These are phyloP conservation scores for Pseudachorutes palmiensis DNA, from an alignment of 1,140 invertebrate species.

Conservation along the genomic window DNA sequence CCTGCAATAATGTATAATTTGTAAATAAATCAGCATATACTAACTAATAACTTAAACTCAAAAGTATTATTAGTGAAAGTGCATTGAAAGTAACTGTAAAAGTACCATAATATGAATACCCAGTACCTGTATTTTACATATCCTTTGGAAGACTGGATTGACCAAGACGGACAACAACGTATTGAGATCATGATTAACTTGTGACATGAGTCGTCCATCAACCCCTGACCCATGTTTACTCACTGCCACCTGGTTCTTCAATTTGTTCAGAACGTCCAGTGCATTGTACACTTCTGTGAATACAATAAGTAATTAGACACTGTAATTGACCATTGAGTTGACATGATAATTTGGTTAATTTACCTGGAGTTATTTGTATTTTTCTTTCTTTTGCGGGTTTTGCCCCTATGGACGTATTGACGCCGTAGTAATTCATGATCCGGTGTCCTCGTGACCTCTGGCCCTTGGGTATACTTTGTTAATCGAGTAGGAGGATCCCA, in stretches of 20 bases:
- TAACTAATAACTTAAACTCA: no score
- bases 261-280: slow-evolving; percentile 13
- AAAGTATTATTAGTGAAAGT: no score
- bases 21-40: neutral
- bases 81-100: no score
- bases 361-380: neutral
- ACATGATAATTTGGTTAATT: neutral
- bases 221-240: slow-evolving; percentile 46
- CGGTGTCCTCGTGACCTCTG: neutral
- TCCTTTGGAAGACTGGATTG: slow-evolving; percentile 83
- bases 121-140: slow-evolving; percentile 76
- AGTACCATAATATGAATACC: no score
- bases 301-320: neutral
- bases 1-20: slow-evolving; percentile 45
- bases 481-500: neutral
- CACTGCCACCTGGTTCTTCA: slow-evolving; percentile 16
- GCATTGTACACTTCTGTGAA: slow-evolving; percentile 8
- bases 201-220: slow-evolving; percentile 57
- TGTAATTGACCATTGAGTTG: neutral
- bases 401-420: neutral
- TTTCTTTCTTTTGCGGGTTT: neutral
- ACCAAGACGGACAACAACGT: slow-evolving; percentile 78
- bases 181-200: slow-evolving; percentile 75
- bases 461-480: neutral
- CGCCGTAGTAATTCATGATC: neutral